Base-by-base conservation (phyloP, 2,888 invertebrate species). In the Meteorus cinctellus region DNA sequence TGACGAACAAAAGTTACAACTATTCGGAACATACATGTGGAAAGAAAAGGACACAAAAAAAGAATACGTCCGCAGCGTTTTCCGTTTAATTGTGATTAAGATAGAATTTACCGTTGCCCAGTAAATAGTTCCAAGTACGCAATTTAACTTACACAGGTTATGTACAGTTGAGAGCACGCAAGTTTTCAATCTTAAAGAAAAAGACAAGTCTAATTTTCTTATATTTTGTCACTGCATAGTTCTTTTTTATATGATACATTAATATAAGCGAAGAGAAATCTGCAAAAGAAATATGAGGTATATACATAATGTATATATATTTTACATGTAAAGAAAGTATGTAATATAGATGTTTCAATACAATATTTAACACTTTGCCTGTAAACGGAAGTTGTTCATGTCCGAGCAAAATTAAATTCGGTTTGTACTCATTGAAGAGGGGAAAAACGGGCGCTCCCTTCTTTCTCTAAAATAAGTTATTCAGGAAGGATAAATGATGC, bases 301-400 rank as follows among this genome's bases (percentile, higher is more conserved):
- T 55, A 19, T 55, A 16, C 48, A n/a, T 48, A 48, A 48, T 48
- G 48, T 48, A 48, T 48, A 48, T 48, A 48, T 48, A 48, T 48
- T 48, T 16, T 4, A 48, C 14, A 48, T 48, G 48, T n/a, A 48
- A 48, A 10, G 16, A 48, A 48, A 45, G 12, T 34, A 8, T 12
- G 1, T 41, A 41, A 41, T 12, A 41, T 12, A 41, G 12, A 12
- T 41, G 41, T 41, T 41, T 41, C 41, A 41, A 41, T 12, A 12
- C 2, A 41, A 41, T 41, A 41, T 41, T 41, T 41, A 12, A 41
- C 41, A 34, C 34, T 34, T 34, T 8, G 41, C 6, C 41, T 41
- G 41, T 41, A 12, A 41, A 41, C 41, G 8, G 8, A 10, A 10
- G 41, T 41, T 10, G 41, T 41, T 12, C 41, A 2, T 41, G 8